Percentiles rank a stretch among this genome's conserved stretches.
phyloP scores from a whole-genome alignment of 2,888 invertebrate species.

The Nemapogon koenigi region DNA sequence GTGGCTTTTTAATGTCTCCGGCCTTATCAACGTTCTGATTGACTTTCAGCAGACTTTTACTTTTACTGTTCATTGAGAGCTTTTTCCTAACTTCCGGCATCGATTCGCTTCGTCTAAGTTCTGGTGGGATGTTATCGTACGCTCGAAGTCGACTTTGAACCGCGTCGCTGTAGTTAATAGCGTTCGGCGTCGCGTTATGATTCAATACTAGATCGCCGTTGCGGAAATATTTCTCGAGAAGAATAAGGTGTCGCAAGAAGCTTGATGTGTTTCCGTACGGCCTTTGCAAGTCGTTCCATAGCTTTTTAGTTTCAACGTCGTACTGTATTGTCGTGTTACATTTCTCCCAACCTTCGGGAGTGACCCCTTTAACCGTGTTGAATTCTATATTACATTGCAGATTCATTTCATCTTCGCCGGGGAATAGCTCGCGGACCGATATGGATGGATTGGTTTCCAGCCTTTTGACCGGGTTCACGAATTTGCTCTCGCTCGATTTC shows the following conservation, averaged over 20 bases:
- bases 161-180: constrained; percentile 79
- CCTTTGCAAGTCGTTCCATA: constrained; percentile 84
- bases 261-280: constrained; percentile 90
- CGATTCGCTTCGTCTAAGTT: constrained; percentile 38
- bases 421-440: constrained; percentile 80
- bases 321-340: constrained; percentile 81
- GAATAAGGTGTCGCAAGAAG: constrained; percentile 79
- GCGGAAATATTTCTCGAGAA: constrained; percentile 84
- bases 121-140: constrained; percentile 68
- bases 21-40: constrained; percentile 31
- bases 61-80: constrained; percentile 29
- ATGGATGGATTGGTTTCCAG: constrained; percentile 83
- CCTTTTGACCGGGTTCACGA: constrained; percentile 69
- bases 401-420: constrained; percentile 83
- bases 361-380: constrained; percentile 71
- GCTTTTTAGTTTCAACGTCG: constrained; percentile 78
- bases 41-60: constrained; percentile 49
- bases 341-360: constrained; percentile 86
- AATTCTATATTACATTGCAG: constrained; percentile 80
- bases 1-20: constrained; percentile 31
- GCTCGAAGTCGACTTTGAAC: constrained; percentile 80
- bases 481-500: constrained; percentile 42
- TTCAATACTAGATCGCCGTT: constrained; percentile 79
- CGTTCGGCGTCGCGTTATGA: constrained; percentile 75
- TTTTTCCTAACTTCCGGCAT: constrained; percentile 48